Conservation (phyloP, 64 coral and sea anemone genomes). For the Stichodactyla helianthus region DNA sequence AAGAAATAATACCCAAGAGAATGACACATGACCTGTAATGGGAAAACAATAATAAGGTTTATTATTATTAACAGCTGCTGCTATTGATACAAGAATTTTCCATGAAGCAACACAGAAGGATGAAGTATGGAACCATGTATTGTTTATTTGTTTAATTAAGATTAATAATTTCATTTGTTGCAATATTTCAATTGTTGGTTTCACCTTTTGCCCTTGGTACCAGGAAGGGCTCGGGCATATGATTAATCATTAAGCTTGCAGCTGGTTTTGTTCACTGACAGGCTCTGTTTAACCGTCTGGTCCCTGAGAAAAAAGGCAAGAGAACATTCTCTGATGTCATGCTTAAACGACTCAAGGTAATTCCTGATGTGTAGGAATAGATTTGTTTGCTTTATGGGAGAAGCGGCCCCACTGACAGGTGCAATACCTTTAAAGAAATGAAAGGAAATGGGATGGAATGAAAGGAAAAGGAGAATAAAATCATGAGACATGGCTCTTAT, state of each 20-base stretch:
- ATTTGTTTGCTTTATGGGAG: background rate
- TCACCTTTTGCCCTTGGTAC: no score
- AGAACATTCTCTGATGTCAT: conserved; percentile 78
- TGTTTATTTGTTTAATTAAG: no score
- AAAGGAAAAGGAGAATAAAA: no score
- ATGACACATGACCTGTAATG: no score
- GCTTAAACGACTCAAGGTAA: conserved; percentile 81
- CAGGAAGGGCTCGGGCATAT: no score
- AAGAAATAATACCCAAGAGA: no score
- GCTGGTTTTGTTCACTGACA: conserved; percentile 11
- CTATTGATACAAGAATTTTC: conserved; percentile 95
- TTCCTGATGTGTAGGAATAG: background rate
- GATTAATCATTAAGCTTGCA: no score
- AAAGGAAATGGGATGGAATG: no score
- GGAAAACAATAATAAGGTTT: background rate
- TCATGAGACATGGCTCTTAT: no score
- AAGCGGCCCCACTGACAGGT: background rate
- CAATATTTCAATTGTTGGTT: no score
- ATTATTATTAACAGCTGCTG: conserved; percentile 68
- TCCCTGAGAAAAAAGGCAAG: conserved; percentile 87
- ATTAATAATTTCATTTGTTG: no score
- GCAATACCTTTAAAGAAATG: no score
- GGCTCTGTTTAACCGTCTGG: conserved; percentile 81
- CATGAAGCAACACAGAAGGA: conserved; percentile 91
- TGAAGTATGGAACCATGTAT: conserved; percentile 28